Evolutionary conservation across 1,140 invertebrate species (phyloP), one percentile per base, ranked within the genome.

Genomic region (Calosoma granatense): DNA sequence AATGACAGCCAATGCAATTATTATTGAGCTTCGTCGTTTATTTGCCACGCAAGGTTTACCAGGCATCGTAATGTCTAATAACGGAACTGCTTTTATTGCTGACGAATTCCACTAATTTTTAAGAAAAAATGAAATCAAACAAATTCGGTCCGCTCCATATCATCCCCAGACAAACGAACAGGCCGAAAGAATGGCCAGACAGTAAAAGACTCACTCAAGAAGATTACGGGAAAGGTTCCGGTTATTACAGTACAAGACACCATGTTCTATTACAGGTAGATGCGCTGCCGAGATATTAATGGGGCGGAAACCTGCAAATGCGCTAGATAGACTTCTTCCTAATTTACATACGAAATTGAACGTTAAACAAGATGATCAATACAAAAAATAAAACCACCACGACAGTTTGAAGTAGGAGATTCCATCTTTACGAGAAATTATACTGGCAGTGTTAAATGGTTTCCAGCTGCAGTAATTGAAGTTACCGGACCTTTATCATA

Each of bases 1-100:
- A 30, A 64, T 61, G 3, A 59, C 63, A 54, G 53, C 62, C 11
- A 30, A 55, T 6, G 52, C 39, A 0, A 64, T 62, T 0, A 66
- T 63, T 20, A 20, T 52, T 20, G 20, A 59, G 23, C 43, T 53
- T 23, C 22, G 60, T 6, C 19, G 55, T 51, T 4, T 61, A 53
- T 63, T 61, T 60, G 20, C 55, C 26, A 22, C 23, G 17, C 56
- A 52, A 57, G 61, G 60, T n/a, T 54, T 64, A 14, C 61, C 61
- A 2, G 12, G 57, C 2, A 30, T 56, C n/a, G 15, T 64, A 9
- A 36, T 36, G 26, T 36, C 26, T 36, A n/a, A 36, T n/a, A 36
- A 36, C n/a, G 26, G 26, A 36, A 36, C 26, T 36, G 6, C 26
- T 36, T 36, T 36, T 36, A n/a, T 36, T 36, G 6, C 26, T n/a